Conservation (phyloP, 2,113 vertebrate species). For the Camelus bactrianus region DNA sequence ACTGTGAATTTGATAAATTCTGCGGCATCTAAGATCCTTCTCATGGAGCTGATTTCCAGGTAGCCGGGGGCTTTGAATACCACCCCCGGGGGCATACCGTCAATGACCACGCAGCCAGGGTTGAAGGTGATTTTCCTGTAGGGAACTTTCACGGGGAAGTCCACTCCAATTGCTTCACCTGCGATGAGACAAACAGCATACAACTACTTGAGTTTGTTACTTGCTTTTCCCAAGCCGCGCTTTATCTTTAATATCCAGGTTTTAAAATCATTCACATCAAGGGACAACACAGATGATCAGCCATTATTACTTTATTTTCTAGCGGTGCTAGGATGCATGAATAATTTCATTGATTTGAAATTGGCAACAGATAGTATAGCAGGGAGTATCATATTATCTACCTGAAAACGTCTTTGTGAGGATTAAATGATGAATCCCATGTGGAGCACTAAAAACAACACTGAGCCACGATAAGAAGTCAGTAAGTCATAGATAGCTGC, state of each 20-base stretch:
- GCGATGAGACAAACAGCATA: not conserved
- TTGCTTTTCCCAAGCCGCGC: not conserved
- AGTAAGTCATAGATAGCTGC: not conserved
- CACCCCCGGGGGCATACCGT: slow-evolving; percentile 89
- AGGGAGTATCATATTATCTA: not conserved
- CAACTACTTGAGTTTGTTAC: not conserved
- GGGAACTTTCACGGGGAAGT: slow-evolving; percentile 89
- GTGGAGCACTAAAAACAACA: not conserved
- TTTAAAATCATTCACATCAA: not conserved
- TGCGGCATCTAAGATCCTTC: slow-evolving; percentile 88
- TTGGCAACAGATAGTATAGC: not conserved
- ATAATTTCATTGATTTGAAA: not conserved
- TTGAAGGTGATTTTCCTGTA: slow-evolving; percentile 90
- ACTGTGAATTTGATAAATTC: slow-evolving; percentile 89
- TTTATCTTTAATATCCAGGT: not conserved
- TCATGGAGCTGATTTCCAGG: slow-evolving; percentile 88
- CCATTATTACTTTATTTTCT: not conserved
- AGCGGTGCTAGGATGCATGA: not conserved
- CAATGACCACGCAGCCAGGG: slow-evolving; percentile 89
- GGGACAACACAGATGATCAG: not conserved
- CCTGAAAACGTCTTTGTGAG: not conserved
- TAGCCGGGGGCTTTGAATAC: slow-evolving; percentile 90
- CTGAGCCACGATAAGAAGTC: not conserved
- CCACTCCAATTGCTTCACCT: slow-evolving; percentile 90
- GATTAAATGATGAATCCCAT: not conserved